Evolutionary conservation across 2,888 invertebrate species (phyloP).

Genomic region (Nemotelus nigrinus): DNA sequence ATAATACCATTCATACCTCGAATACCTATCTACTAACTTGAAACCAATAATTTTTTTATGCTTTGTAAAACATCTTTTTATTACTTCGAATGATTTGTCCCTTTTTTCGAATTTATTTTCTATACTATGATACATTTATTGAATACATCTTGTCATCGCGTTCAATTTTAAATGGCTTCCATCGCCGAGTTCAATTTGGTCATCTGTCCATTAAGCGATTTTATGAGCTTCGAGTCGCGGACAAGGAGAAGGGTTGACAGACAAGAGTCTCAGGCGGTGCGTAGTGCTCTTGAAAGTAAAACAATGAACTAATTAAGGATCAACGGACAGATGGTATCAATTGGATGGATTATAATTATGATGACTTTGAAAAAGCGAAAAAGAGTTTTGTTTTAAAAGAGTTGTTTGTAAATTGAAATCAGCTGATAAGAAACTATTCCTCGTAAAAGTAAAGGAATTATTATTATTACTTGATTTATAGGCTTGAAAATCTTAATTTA

Average conservation of each 20-base stretch:
- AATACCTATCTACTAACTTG: neutral
- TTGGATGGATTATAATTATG: too few species aligned
- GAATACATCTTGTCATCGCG: constrained; percentile 23
- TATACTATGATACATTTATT: constrained; percentile 18
- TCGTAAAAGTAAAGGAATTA: too few species aligned
- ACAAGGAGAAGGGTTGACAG: constrained; percentile 23
- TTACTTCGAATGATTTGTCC: constrained; percentile 11
- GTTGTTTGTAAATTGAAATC: too few species aligned
- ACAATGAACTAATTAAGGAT: constrained; percentile 2
- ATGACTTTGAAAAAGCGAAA: too few species aligned
- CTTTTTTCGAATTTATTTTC: constrained; percentile 1
- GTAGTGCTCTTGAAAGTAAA: neutral
- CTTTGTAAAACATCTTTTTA: constrained; percentile 1
- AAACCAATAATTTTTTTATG: constrained; percentile 15
- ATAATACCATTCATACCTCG: neutral
- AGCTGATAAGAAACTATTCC: too few species aligned
- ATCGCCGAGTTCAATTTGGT: constrained; percentile 9
- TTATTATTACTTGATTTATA: too few species aligned
- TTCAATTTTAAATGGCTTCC: constrained; percentile 24
- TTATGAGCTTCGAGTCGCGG: constrained; percentile 1
- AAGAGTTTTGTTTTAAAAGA: too few species aligned
- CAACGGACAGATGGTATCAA: constrained; percentile 5
- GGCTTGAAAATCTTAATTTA: too few species aligned
- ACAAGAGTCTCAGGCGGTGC: neutral
- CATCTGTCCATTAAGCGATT: constrained; percentile 27